Conservation (phyloP, 2,113 vertebrate genomes). For the Dipodomys stephensi region DNA sequence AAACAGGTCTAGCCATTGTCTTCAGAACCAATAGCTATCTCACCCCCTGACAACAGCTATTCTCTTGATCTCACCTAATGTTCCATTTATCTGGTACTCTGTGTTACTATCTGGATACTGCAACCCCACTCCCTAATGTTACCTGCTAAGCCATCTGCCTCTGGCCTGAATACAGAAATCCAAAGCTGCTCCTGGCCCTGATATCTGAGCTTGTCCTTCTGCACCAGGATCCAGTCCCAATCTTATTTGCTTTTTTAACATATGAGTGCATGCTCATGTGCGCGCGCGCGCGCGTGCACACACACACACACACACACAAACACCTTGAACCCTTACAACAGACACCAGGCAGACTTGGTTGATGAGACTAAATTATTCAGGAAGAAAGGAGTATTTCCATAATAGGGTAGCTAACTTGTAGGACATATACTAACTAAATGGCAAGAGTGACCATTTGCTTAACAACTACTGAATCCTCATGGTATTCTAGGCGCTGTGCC, state of each 20-base stretch:
- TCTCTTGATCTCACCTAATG: constrained; percentile 16
- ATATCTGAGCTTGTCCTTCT: not conserved
- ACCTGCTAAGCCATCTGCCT: not conserved
- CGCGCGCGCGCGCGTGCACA: not conserved
- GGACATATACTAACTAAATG: not conserved
- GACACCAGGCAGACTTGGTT: not conserved
- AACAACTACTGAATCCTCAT: not conserved
- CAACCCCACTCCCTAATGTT: not conserved
- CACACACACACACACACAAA: not conserved
- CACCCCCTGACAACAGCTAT: not conserved
- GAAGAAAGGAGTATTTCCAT: not conserved
- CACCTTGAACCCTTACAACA: not conserved
- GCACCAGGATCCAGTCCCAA: not conserved
- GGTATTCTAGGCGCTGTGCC: not conserved
- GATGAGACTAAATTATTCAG: not conserved
- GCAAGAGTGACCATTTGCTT: not conserved
- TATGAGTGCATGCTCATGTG: not conserved
- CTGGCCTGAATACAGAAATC: not conserved
- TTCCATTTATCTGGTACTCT: not conserved
- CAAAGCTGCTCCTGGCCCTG: not conserved
- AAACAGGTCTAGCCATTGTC: not conserved
- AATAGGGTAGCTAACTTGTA: not conserved
- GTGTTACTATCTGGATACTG: not conserved
- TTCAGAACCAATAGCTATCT: not conserved
- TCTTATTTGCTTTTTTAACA: too few relatives aligned